Percentiles rank a stretch among this genome's conserved stretches.
Evolutionary conservation across 2,888 invertebrate genomes (phyloP).

Genomic region (Plebejus argus): DNA sequence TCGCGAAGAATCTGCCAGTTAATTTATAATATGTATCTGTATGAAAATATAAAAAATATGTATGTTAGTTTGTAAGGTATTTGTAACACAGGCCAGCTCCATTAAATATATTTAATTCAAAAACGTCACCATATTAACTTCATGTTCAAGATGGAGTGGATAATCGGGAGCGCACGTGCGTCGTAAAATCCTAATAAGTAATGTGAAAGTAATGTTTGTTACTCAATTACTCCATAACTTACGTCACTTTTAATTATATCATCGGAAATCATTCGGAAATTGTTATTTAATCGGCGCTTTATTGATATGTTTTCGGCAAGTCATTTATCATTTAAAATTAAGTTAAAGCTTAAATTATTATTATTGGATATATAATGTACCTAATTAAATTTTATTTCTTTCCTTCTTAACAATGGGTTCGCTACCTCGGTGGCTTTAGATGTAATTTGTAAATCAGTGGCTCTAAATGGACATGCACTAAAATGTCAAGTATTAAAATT

Average conservation of each 20-base stretch:
- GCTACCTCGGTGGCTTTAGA: too few relatives aligned
- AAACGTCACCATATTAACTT: background rate
- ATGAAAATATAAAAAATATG: too few relatives aligned
- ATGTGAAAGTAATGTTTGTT: conserved; percentile 30
- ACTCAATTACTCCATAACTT: conserved; percentile 25
- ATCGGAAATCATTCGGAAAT: background rate
- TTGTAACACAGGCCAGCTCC: background rate
- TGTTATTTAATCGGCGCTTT: background rate
- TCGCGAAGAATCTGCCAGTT: too few relatives aligned
- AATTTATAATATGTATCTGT: too few relatives aligned
- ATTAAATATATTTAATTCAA: background rate
- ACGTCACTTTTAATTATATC: conserved; percentile 2
- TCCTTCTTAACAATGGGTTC: too few relatives aligned
- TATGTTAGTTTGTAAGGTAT: background rate
- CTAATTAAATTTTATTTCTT: too few relatives aligned
- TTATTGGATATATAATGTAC: too few relatives aligned
- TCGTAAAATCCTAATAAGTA: conserved; percentile 26
- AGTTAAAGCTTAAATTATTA: background rate
- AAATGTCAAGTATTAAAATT: too few relatives aligned
- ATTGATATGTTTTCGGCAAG: conserved; percentile 6
- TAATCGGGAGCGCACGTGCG: conserved; percentile 3
- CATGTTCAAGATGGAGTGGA: background rate
- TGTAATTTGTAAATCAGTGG: too few relatives aligned
- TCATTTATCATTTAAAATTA: background rate
- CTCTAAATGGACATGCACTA: too few relatives aligned